Conservation (phyloP, 2,888 invertebrate genomes). For the Linnaemya tessellans region DNA sequence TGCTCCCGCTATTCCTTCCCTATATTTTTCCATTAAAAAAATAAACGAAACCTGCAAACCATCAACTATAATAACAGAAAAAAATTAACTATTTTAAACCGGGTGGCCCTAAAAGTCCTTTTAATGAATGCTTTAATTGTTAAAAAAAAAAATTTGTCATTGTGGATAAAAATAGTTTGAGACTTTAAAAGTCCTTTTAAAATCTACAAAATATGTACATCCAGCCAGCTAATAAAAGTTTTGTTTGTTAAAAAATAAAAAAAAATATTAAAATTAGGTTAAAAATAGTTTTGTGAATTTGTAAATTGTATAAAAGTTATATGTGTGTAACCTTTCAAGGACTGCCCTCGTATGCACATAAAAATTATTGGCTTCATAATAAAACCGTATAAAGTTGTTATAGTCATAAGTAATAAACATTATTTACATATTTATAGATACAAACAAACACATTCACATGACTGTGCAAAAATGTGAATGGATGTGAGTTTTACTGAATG, state of each 20-base stretch:
- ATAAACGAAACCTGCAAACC: constrained; percentile 8
- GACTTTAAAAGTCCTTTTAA: too few species aligned
- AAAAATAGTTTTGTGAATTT: too few species aligned
- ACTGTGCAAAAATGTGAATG: not conserved
- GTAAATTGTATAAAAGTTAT: too few species aligned
- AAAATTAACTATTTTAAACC: not conserved
- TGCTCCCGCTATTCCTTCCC: not conserved
- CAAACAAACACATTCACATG: not conserved
- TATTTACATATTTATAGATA: constrained; percentile 44
- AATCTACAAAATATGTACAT: too few species aligned
- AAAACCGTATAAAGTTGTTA: constrained; percentile 61
- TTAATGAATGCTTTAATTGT: too few species aligned
- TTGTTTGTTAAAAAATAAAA: too few species aligned
- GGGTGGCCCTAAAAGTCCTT: constrained; percentile 3
- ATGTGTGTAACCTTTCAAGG: not conserved
- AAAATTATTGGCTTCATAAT: constrained; percentile 70
- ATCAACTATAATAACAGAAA: constrained; percentile 22
- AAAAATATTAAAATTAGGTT: too few species aligned
- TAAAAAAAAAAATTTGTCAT: too few species aligned
- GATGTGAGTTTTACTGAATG: not conserved
- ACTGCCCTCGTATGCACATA: not conserved
- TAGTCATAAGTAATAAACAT: constrained; percentile 65
- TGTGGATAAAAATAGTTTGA: too few species aligned
- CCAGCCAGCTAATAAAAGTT: too few species aligned
- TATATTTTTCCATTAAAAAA: constrained; percentile 6